Percentiles rank a stretch among this genome's conserved stretches.
Evolutionary conservation across 2,888 invertebrate genomes (phyloP).

Genomic region (Agonum fuliginosum): DNA sequence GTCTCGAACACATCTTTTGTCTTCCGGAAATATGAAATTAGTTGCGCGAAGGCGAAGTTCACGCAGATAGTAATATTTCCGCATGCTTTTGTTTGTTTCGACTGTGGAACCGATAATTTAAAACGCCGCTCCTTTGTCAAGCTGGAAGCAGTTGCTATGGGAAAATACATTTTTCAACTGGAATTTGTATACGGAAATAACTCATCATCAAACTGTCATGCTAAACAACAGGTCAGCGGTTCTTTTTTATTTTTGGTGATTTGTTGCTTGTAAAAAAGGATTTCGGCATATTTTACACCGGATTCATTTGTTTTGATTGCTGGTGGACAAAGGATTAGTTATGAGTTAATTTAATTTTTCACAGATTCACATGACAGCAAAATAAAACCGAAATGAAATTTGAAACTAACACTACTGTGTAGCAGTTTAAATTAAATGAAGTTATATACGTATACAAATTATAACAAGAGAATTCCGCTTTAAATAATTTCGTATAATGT

Average conservation of each 20-base stretch:
- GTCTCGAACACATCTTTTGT: conserved; percentile 29
- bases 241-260: conserved; percentile 38
- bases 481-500: not conserved
- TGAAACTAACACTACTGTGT: too few relatives aligned
- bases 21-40: conserved; percentile 43
- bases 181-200: conserved; percentile 48
- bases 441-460: not conserved
- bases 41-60: conserved; percentile 24
- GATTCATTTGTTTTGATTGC: conserved; percentile 26
- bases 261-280: conserved; percentile 26
- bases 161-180: conserved; percentile 44
- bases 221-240: conserved; percentile 19
- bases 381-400: too few relatives aligned
- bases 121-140: conserved; percentile 30
- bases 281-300: conserved; percentile 31
- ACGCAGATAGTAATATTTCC: conserved; percentile 33
- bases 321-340: not conserved
- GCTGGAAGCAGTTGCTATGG: conserved; percentile 29
- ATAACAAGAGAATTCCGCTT: not conserved
- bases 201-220: conserved; percentile 53
- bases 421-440: not conserved
- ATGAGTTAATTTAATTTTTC: conserved; percentile 25
- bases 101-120: conserved; percentile 46
- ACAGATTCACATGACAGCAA: not conserved
- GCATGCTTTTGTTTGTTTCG: conserved; percentile 47